phyloP scores from a whole-genome alignment of 1,140 invertebrate genomes.

The Drosophila mojavensis region DNA sequence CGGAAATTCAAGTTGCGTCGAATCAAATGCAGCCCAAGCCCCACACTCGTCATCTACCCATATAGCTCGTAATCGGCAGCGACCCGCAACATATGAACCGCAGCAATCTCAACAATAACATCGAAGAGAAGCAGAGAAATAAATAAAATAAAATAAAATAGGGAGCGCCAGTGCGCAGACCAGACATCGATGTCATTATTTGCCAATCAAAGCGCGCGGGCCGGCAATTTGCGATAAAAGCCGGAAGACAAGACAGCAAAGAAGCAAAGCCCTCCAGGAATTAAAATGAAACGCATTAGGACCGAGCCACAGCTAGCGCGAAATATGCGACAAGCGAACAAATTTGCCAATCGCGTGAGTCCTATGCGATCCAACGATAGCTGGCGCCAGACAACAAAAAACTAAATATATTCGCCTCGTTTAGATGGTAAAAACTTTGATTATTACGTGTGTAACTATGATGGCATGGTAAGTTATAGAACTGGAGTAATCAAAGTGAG shows the following conservation, averaged over 20 bases:
- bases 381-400: not conserved
- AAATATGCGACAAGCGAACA: slow-evolving; percentile 13
- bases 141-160: slow-evolving; percentile 8
- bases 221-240: slow-evolving; percentile 51
- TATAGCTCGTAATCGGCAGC: slow-evolving; percentile 11
- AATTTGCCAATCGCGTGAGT: slow-evolving; percentile 48
- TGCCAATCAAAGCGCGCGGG: slow-evolving; percentile 56
- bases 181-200: slow-evolving; percentile 64
- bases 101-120: slow-evolving; percentile 55
- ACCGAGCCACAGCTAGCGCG: slow-evolving; percentile 10
- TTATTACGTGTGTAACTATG: not conserved
- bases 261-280: not conserved
- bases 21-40: slow-evolving; percentile 11
- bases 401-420: not conserved
- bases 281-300: slow-evolving; percentile 28
- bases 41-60: slow-evolving; percentile 25
- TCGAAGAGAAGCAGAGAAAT: slow-evolving; percentile 24
- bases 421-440: not conserved
- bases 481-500: not conserved
- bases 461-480: not conserved
- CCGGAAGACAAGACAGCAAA: slow-evolving; percentile 24
- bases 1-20: slow-evolving; percentile 23
- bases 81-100: slow-evolving; percentile 50
- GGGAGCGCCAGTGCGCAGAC: slow-evolving; percentile 25
- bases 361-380: slow-evolving; percentile 3